Evolutionary conservation across 2,888 invertebrate genomes (phyloP).

Genomic region (Campoletis raptor): DNA sequence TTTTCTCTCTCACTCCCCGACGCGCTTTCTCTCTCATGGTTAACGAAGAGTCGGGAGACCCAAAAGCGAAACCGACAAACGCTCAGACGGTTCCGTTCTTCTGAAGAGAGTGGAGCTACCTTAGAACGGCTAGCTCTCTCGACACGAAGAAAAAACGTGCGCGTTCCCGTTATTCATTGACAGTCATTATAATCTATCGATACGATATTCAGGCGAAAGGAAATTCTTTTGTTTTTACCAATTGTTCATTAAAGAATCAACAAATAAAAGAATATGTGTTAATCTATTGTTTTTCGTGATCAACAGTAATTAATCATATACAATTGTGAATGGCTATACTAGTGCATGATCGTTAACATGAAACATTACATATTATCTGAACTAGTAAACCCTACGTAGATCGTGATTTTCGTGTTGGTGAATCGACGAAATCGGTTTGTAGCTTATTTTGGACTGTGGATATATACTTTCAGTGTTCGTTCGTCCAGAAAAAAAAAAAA

Average conservation of each 20-base stretch:
- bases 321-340: not conserved
- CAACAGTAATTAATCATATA: conserved; percentile 18
- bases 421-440: not conserved
- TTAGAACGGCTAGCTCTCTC: conserved; percentile 81
- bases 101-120: conserved; percentile 84
- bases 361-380: conserved; percentile 26
- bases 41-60: conserved; percentile 73
- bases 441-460: conserved; percentile 24
- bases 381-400: conserved; percentile 3
- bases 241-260: not conserved
- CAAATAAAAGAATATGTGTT: conserved; percentile 16
- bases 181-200: not conserved
- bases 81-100: conserved; percentile 82
- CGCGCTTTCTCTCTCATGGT: not conserved
- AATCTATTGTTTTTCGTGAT: conserved; percentile 46
- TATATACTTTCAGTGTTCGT: not conserved
- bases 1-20: not conserved
- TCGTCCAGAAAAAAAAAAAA: not conserved
- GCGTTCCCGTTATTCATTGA: conserved; percentile 71
- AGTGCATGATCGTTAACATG: conserved; percentile 22
- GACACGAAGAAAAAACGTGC: conserved; percentile 70
- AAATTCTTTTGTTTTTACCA: conserved; percentile 17
- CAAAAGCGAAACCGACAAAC: conserved; percentile 76
- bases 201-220: conserved; percentile 3
- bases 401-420: conserved; percentile 11